A percentile compares a stretch with the other conserved stretches of the same genome.
phyloP scores from a whole-genome alignment of 2,797 vertebrate species.

The Gymnocypris eckloni region DNA sequence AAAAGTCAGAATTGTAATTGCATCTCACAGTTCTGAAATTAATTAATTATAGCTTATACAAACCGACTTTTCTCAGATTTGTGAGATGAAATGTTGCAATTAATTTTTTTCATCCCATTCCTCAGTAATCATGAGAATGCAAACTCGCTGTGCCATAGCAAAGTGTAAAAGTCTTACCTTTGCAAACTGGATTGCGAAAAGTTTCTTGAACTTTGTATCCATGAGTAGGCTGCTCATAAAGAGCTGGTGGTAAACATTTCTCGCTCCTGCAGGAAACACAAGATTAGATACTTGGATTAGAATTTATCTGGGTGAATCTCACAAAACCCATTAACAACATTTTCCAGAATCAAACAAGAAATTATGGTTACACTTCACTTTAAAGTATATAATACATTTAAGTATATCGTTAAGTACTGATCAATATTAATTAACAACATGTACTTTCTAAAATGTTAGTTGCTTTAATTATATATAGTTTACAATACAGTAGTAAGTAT shows the following conservation, averaged over 20 bases:
- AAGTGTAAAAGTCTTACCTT: slow-evolving; percentile 82
- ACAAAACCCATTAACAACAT: neutral
- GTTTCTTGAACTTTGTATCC: slow-evolving; percentile 97
- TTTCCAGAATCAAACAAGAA: too few relatives aligned
- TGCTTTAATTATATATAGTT: neutral
- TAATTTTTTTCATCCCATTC: neutral
- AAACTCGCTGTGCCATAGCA: too few relatives aligned
- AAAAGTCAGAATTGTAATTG: too few relatives aligned
- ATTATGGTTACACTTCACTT: neutral
- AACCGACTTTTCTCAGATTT: too few relatives aligned
- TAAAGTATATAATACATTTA: too few relatives aligned
- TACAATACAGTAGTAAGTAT: neutral
- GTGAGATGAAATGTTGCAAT: too few relatives aligned
- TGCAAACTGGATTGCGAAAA: slow-evolving; percentile 93
- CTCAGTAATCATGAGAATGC: too few relatives aligned
- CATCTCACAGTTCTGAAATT: too few relatives aligned
- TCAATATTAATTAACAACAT: neutral
- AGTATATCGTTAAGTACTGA: neutral
- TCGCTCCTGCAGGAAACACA: slow-evolving; percentile 81
- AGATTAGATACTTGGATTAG: neutral
- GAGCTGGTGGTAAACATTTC: slow-evolving; percentile 95
- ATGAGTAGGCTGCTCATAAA: slow-evolving; percentile 98
- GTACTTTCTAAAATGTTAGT: neutral
- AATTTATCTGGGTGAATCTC: neutral
- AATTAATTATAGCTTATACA: too few relatives aligned